Percentiles rank a stretch among this genome's conserved stretches.
phyloP scores from a whole-genome alignment of 1,140 invertebrate genomes.

The Drosophila parabipectinata region DNA sequence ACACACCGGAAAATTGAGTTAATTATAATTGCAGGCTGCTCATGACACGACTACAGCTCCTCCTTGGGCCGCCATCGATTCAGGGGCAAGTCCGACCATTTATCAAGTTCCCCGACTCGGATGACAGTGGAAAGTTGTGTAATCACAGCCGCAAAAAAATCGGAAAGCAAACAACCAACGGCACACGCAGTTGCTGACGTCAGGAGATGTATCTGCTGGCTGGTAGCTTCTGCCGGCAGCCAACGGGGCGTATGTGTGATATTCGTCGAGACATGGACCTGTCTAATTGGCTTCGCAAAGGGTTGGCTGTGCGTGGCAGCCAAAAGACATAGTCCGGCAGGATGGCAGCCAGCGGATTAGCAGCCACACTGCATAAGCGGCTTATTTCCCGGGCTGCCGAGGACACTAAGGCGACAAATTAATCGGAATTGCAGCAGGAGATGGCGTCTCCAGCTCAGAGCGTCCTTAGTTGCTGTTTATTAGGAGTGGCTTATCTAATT shows the following conservation, averaged over 20 bases:
- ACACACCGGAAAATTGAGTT: conserved; percentile 21
- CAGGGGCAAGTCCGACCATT: conserved; percentile 23
- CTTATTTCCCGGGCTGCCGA: conserved; percentile 30
- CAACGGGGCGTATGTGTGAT: conserved; percentile 43
- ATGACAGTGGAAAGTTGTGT: conserved; percentile 42
- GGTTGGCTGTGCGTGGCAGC: background rate
- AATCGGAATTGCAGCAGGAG: conserved; percentile 18
- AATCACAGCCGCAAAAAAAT: conserved; percentile 20
- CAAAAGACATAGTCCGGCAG: conserved; percentile 7
- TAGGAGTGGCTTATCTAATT: background rate
- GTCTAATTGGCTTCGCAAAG: conserved; percentile 33
- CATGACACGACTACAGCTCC: conserved; percentile 21
- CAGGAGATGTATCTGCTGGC: conserved; percentile 33
- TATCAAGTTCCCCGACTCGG: conserved; percentile 24
- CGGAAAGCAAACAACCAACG: background rate
- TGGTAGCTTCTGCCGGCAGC: background rate
- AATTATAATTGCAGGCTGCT: conserved; percentile 40
- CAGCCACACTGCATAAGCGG: conserved; percentile 38
- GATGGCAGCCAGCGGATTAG: conserved; percentile 35
- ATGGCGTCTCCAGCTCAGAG: conserved; percentile 7
- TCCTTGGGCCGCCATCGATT: too few species aligned
- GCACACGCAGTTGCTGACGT: conserved; percentile 41
- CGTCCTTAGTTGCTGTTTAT: background rate
- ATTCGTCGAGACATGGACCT: conserved; percentile 18
- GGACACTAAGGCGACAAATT: conserved; percentile 35